Percentiles rank a stretch among this genome's conserved stretches.
These are phyloP conservation scores for Lamprotornis superbus DNA, from an alignment of 2,113 vertebrate species.

Conservation along the genomic window DNA sequence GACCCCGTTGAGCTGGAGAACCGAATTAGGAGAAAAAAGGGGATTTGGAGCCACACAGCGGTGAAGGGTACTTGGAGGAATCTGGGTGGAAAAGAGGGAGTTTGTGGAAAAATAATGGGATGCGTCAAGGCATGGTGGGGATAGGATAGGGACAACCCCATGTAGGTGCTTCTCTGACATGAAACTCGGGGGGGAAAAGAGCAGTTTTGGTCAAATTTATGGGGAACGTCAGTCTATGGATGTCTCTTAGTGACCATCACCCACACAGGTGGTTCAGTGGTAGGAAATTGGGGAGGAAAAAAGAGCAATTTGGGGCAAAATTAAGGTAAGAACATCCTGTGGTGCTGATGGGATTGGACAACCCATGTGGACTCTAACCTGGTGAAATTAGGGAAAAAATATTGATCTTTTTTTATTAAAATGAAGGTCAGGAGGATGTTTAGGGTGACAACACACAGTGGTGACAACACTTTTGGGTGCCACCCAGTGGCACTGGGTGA, in stretches of 20 bases:
- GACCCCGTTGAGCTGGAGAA: background rate
- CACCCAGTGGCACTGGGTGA: too few species aligned
- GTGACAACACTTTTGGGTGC: background rate
- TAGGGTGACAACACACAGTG: fast-evolving
- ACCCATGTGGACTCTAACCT: background rate
- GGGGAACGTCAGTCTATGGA: background rate
- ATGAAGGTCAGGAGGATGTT: fast-evolving
- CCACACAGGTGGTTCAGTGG: background rate
- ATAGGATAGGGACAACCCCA: background rate
- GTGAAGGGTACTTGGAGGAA: background rate
- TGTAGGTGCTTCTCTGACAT: background rate
- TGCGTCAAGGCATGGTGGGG: background rate
- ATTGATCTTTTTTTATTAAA: fast-evolving
- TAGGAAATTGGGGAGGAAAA: background rate
- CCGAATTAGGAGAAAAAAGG: fast-evolving
- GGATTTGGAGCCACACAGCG: background rate
- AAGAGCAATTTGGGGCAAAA: background rate
- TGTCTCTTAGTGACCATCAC: background rate
- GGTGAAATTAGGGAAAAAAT: background rate
- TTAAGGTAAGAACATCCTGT: background rate
- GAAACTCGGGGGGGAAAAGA: background rate
- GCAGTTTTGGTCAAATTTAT: background rate
- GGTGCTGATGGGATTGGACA: background rate
- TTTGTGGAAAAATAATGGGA: background rate
- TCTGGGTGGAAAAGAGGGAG: background rate